Percentiles rank a stretch among this genome's conserved stretches.
phyloP scores from a whole-genome alignment of 2,888 invertebrate species.

The Hypselothyrea guttata region DNA sequence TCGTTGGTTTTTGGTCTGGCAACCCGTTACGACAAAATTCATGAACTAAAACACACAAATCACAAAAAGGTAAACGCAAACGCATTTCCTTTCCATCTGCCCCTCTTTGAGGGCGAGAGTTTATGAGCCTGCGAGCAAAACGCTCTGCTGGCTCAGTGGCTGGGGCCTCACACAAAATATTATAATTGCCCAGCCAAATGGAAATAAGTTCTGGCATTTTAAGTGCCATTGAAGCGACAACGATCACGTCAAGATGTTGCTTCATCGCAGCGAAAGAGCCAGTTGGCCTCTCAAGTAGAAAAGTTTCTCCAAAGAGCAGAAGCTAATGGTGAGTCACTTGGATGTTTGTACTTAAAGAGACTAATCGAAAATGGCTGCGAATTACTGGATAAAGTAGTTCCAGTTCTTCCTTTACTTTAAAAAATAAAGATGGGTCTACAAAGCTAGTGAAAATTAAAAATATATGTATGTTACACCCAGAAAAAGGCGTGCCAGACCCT shows the following conservation, averaged over 20 bases:
- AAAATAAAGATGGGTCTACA: too few relatives aligned
- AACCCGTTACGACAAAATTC: slow-evolving; percentile 60
- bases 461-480: too few relatives aligned
- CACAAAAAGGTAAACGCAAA: slow-evolving; percentile 61
- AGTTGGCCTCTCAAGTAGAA: slow-evolving; percentile 20
- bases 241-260: slow-evolving; percentile 55
- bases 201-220: slow-evolving; percentile 74
- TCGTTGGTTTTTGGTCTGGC: slow-evolving; percentile 24
- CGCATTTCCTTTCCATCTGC: slow-evolving; percentile 38
- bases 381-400: too few relatives aligned
- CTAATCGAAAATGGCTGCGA: too few relatives aligned
- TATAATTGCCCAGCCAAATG: slow-evolving; percentile 77
- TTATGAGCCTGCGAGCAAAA: slow-evolving; percentile 10
- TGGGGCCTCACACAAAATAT: slow-evolving; percentile 61
- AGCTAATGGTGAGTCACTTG: slow-evolving; percentile 22
- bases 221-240: slow-evolving; percentile 65
- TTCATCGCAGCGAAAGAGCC: slow-evolving; percentile 22
- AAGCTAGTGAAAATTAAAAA: too few relatives aligned
- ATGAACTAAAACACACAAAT: slow-evolving; percentile 68
- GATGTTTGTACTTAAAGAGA: too few relatives aligned
- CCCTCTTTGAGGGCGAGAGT: slow-evolving; percentile 10
- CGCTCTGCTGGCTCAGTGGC: slow-evolving; percentile 7
- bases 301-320: background rate
- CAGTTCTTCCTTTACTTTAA: too few relatives aligned
- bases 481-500: too few relatives aligned